Percentiles rank a stretch among this genome's conserved stretches.
These are phyloP conservation scores for Lasioglossum figueresi DNA, from an alignment of 2,888 invertebrate species.

Conservation along the genomic window DNA sequence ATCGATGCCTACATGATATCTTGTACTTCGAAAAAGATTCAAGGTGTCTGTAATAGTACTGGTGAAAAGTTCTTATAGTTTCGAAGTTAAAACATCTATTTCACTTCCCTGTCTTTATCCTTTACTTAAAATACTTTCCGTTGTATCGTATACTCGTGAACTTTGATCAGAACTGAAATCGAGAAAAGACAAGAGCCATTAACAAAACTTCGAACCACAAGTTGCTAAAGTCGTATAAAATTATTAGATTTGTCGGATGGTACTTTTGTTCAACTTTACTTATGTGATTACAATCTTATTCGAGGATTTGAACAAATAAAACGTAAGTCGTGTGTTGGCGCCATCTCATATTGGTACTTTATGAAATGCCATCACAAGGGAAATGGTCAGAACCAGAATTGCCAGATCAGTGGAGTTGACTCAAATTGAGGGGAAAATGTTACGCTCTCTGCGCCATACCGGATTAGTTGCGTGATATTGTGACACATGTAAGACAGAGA, in stretches of 20 bases:
- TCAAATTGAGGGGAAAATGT: too few species aligned
- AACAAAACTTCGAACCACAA: neutral
- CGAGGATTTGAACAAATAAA: neutral
- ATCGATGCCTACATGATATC: neutral
- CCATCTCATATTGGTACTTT: neutral
- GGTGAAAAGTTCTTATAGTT: neutral
- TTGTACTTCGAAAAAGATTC: neutral
- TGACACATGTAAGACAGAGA: too few species aligned
- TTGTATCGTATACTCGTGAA: neutral
- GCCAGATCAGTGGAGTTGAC: too few species aligned
- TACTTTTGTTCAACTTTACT: neutral
- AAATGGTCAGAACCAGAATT: neutral
- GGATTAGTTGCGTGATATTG: too few species aligned
- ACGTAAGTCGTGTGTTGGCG: neutral
- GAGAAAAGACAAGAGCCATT: neutral
- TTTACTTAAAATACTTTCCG: neutral
- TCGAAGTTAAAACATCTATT: neutral
- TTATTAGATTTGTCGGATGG: neutral
- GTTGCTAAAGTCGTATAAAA: neutral
- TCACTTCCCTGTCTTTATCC: neutral
- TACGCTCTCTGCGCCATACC: too few species aligned
- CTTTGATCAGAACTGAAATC: neutral
- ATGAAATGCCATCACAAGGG: neutral
- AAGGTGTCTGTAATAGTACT: neutral
- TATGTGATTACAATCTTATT: neutral